These are phyloP conservation scores for Heptranchias perlo DNA, from an alignment of 2,113 vertebrate species.

Conservation along the genomic window DNA sequence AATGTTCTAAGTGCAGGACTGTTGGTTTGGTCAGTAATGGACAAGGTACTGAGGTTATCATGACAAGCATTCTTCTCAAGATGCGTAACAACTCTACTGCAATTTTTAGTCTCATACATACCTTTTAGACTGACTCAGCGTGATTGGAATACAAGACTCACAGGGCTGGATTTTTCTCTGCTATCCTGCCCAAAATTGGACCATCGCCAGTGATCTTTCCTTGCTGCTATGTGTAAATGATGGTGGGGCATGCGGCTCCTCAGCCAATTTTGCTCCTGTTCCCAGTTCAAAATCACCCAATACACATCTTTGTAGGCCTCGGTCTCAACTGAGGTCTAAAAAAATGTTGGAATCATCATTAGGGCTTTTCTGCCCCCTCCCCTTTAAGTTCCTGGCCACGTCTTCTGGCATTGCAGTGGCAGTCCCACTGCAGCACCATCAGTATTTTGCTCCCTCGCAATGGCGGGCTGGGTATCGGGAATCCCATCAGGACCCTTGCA, in stretches of 20 bases:
- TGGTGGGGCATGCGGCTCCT: background rate
- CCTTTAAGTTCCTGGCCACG: too few relatives aligned
- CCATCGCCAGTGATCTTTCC: background rate
- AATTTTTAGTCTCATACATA: background rate
- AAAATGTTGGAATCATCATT: too few relatives aligned
- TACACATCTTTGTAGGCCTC: background rate
- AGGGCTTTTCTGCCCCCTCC: too few relatives aligned
- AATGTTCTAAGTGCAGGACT: background rate
- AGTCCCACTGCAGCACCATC: too few relatives aligned
- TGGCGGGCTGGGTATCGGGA: too few relatives aligned
- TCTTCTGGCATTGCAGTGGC: too few relatives aligned
- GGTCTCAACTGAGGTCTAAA: too few relatives aligned
- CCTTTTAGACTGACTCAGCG: background rate
- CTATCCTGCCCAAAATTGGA: background rate
- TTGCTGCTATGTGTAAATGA: background rate
- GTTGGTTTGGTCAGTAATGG: background rate
- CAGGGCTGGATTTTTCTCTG: background rate
- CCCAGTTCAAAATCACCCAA: background rate
- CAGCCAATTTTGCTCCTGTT: background rate
- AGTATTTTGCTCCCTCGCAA: too few relatives aligned
- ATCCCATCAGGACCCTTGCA: background rate
- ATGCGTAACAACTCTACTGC: background rate
- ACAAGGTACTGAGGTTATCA: background rate
- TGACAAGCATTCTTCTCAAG: background rate
- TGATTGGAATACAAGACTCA: background rate